Base-by-base conservation (phyloP, 2,888 invertebrate species). In the Lathronympha strigana region DNA sequence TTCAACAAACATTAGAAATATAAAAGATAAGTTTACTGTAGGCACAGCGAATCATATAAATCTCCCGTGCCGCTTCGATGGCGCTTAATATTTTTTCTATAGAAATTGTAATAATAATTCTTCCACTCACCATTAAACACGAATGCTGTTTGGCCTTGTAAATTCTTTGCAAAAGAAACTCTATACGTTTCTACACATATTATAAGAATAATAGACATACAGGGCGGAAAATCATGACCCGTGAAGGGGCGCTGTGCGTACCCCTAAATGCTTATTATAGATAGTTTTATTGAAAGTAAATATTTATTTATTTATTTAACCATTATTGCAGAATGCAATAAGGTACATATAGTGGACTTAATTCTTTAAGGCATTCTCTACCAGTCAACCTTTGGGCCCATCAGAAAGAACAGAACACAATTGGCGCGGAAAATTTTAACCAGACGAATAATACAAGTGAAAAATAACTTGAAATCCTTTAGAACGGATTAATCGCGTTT, bases 51-150 rank as follows among this genome's bases (percentile, higher is more conserved):
- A 72, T 67, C 72, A 73, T 73, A 79, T 77, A 80, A 81, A 81
- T 79, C 80, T 74, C 62, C 68, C 69, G 73, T 63, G 69, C 69
- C 71, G 75, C 71, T 76, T 67, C 68, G 72, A 78, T 75, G 78
- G 74, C 76, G 74, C 72, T 69, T 54, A 60, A 66, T 61, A 58
- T 67, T 76, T 79, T 78, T 78, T 78, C 79, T 77, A 77, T 76
- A 77, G 80, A 79, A 80, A 82, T 79, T 81, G 81, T 76, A 71
- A 79, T 79, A 79, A 84, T 85, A 85, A 82, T 83, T 84, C 85
- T 77, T 83, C 77, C 82, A 82, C 79, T 77, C 77, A 77, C 81
- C 82, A 84, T 79, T 83, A 82, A 77, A 76, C 83, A 75, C 76
- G 77, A 72, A 76, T 80, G 81, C 76, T 83, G 43, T 58, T 82